Base-by-base conservation (phyloP, 2,888 invertebrate genomes). In the Chirona hameri region DNA sequence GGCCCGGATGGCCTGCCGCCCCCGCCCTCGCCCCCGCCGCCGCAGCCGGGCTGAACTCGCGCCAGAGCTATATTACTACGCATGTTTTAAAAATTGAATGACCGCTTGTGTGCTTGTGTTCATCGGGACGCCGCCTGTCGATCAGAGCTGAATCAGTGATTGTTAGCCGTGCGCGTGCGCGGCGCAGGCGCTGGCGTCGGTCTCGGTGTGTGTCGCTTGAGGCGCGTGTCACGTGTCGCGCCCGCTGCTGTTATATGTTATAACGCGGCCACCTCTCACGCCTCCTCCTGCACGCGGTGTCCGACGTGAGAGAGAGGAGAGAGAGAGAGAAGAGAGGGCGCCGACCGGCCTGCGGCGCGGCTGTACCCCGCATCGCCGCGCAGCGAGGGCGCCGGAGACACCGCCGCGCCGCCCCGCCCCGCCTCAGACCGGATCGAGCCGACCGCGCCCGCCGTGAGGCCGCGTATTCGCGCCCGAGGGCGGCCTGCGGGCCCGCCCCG, bases 71-170 rank as follows among this genome's bases (percentile, higher is more conserved):
- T 48, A 48, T 48, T 48, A 14, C 76, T 18, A 76, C 76, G 76
- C 76, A 24, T 24, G 21, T 76, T 72, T 39, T 69, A 2, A 31
- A 31, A 76, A 39, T 76, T n/a, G n/a, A 31, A 39, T 10, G 76
- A 31, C 76, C 5, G 76, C 76, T 76, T 39, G 69, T 69, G 76
- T 18, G 76, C 76, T 21, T 76, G 76, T 39, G 76, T 39, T 76
- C 39, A 76, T 5, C 29, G 69, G 29, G 29, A 14, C 29, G 29
- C n/a, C 14, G 69, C 29, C 69, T n/a, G 14, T 10, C 1, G 12
- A 15, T 9, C 69, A 29, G 5, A n/a, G 69, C 10, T 12, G 76
- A 76, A 76, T 39, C 76, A 76, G 39, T 39, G 76, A 76, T 76
- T 5, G 76, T 76, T 39, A 14, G 14, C 27, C 15, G 9, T 39